phyloP scores from a whole-genome alignment of 2,888 invertebrate genomes.

The Drosophila bunnanda region DNA sequence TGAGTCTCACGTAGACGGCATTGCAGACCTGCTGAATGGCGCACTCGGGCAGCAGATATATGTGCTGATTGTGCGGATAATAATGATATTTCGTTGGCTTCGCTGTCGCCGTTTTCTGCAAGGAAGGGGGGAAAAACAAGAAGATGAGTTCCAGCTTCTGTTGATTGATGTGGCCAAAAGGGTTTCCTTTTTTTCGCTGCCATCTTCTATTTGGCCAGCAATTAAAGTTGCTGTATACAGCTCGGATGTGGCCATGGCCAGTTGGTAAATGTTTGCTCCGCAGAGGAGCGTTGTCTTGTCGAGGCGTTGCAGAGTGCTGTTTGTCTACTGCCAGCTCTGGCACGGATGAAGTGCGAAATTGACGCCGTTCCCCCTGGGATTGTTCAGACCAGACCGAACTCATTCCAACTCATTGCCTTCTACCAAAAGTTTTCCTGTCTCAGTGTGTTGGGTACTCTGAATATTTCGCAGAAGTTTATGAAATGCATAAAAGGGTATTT shows the following conservation, averaged over 20 bases:
- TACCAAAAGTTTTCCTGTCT: conserved; percentile 12
- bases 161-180: conserved; percentile 45
- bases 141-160: conserved; percentile 19
- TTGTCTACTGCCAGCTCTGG: conserved; percentile 44
- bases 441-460: too few species aligned
- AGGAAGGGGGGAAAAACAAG: conserved; percentile 71
- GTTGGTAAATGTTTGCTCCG: conserved; percentile 28
- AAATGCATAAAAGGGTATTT: background rate
- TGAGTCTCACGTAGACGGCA: conserved; percentile 95
- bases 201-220: conserved; percentile 37
- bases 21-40: conserved; percentile 97
- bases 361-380: conserved; percentile 40
- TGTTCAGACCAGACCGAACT: background rate
- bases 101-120: conserved; percentile 90
- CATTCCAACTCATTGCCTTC: background rate
- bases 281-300: conserved; percentile 20
- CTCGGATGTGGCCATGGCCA: conserved; percentile 3
- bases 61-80: conserved; percentile 96
- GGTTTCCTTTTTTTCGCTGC: conserved; percentile 7
- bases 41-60: conserved; percentile 95
- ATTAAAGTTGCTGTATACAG: conserved; percentile 31
- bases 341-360: conserved; percentile 61
- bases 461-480: conserved; percentile 11
- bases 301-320: conserved; percentile 43
- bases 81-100: conserved; percentile 97